These are phyloP conservation scores for Drosophila neoperkinsi DNA, from an alignment of 2,888 invertebrate species.

Conservation along the genomic window DNA sequence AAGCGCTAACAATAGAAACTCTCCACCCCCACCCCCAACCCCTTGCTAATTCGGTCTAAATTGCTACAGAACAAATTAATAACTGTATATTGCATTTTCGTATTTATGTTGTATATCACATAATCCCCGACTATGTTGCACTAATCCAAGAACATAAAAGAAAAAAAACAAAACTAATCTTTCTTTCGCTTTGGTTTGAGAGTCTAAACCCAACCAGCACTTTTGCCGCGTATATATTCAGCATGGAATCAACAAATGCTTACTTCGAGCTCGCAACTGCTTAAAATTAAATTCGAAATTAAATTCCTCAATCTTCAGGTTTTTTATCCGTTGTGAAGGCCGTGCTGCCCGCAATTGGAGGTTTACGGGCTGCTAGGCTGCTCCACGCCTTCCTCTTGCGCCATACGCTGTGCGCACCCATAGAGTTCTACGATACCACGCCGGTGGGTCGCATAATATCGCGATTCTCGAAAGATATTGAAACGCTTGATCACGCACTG, in stretches of 20 bases:
- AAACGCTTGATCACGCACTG: conserved; percentile 84
- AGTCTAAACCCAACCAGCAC: conserved; percentile 14
- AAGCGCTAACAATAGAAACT: conserved; percentile 8
- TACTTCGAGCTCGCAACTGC: background rate
- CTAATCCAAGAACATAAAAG: conserved; percentile 15
- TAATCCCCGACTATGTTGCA: conserved; percentile 7
- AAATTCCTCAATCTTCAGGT: conserved; percentile 86
- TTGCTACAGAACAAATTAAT: conserved; percentile 14
- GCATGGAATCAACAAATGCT: conserved; percentile 14
- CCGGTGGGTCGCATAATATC: conserved; percentile 88
- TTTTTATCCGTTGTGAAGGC: conserved; percentile 88
- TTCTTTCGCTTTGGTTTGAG: conserved; percentile 37
- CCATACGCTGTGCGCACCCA: conserved; percentile 86
- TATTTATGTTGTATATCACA: conserved; percentile 2
- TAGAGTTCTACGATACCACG: conserved; percentile 88
- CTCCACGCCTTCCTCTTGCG: conserved; percentile 85
- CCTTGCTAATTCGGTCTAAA: background rate
- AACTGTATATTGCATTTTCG: background rate
- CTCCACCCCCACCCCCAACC: too few relatives aligned
- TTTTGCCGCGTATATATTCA: background rate
- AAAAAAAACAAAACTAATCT: background rate
- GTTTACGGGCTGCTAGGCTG: conserved; percentile 75
- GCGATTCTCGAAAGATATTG: conserved; percentile 86
- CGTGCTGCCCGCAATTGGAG: conserved; percentile 87
- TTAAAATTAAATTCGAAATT: background rate